These are phyloP conservation scores for Scaptomyza tumidula DNA, from an alignment of 2,888 invertebrate genomes.

Conservation along the genomic window DNA sequence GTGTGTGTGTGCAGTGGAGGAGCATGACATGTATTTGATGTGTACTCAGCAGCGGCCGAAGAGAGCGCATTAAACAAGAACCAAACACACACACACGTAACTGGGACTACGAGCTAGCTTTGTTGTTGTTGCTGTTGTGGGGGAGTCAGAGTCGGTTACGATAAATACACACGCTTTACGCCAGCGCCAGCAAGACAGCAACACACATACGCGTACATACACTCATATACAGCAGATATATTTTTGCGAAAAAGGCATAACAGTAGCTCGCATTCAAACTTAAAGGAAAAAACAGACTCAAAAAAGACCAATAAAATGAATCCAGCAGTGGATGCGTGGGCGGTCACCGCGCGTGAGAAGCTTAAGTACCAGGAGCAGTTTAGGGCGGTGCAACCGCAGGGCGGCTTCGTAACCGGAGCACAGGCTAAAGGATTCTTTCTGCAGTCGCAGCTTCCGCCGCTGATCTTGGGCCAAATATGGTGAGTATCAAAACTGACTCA, in stretches of 20 bases:
- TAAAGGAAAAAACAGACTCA: constrained; percentile 15
- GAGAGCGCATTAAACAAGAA: constrained; percentile 67
- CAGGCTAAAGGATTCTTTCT: constrained; percentile 97
- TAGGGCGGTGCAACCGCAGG: constrained; percentile 92
- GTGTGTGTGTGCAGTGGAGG: constrained; percentile 55
- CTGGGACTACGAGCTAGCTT: constrained; percentile 35
- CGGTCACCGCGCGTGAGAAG: constrained; percentile 93
- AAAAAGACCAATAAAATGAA: constrained; percentile 74
- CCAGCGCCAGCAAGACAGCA: constrained; percentile 11
- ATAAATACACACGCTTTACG: constrained; percentile 46
- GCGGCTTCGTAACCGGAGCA: constrained; percentile 95
- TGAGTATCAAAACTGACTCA: constrained; percentile 83
- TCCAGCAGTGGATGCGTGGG: constrained; percentile 91
- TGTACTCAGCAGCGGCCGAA: constrained; percentile 67
- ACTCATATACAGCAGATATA: constrained; percentile 5
- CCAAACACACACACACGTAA: constrained; percentile 54
- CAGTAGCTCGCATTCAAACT: constrained; percentile 22
- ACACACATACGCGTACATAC: constrained; percentile 10
- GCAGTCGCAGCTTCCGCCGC: constrained; percentile 95
- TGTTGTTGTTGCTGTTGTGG: constrained; percentile 38
- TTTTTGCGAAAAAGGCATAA: constrained; percentile 28
- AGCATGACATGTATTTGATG: constrained; percentile 69
- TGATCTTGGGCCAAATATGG: constrained; percentile 97
- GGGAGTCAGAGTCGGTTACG: constrained; percentile 57
- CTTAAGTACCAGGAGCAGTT: constrained; percentile 96